phyloP scores from a whole-genome alignment of 2,113 vertebrate species.

The Hyperopisus bebe region DNA sequence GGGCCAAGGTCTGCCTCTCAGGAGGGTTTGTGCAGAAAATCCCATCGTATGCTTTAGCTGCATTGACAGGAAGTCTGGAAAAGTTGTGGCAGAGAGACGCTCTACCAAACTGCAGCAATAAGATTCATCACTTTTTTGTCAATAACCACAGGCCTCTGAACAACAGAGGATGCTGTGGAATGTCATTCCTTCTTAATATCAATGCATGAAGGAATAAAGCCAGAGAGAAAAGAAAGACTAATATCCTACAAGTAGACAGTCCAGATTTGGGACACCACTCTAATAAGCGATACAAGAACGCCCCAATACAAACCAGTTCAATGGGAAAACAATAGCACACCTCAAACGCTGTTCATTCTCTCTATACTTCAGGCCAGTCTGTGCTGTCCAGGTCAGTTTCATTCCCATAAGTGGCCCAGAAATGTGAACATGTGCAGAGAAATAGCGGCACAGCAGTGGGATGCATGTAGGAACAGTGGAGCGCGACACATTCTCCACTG shows the following conservation, averaged over 20 bases:
- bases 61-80: not conserved
- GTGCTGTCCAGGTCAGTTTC: not conserved
- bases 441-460: not conserved
- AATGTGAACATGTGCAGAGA: slow-evolving; percentile 43
- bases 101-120: not conserved
- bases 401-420: not conserved
- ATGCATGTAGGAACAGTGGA: not conserved
- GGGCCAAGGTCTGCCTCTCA: not conserved
- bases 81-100: not conserved
- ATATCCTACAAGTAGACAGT: not conserved
- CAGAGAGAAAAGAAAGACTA: not conserved
- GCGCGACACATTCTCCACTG: slow-evolving; percentile 93
- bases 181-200: not conserved
- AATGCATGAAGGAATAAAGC: not conserved
- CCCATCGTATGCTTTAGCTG: not conserved
- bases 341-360: not conserved
- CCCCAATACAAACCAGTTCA: not conserved
- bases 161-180: not conserved
- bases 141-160: not conserved
- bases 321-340: not conserved
- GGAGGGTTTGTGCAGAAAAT: not conserved
- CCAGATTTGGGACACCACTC: not conserved
- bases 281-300: not conserved
- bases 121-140: not conserved
- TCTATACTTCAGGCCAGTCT: not conserved